Evolutionary conservation across 2,888 invertebrate species (phyloP).

Genomic region (Barypeithes pellucidus): DNA sequence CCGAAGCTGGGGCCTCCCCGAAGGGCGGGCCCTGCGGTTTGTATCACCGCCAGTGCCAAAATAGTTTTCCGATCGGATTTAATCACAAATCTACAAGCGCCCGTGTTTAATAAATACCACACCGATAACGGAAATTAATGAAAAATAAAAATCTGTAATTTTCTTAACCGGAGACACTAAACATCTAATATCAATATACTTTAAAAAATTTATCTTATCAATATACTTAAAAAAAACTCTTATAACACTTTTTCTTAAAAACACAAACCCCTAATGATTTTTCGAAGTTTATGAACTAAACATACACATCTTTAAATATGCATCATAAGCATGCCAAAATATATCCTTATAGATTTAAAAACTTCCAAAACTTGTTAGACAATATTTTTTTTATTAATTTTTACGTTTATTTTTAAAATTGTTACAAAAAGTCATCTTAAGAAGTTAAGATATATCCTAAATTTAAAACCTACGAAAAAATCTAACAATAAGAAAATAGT

Average conservation of each 20-base stretch:
- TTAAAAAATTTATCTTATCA: not conserved
- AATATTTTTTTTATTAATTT: slow-evolving; percentile 1
- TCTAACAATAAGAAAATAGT: slow-evolving; percentile 26
- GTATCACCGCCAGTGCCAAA: too few relatives aligned
- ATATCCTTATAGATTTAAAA: too few relatives aligned
- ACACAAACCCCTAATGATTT: too few relatives aligned
- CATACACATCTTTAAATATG: too few relatives aligned
- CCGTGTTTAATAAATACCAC: not conserved
- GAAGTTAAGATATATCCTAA: not conserved
- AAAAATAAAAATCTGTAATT: slow-evolving; percentile 6
- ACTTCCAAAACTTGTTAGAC: not conserved
- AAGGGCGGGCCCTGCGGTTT: too few relatives aligned
- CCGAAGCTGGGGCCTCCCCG: too few relatives aligned
- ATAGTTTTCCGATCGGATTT: too few relatives aligned
- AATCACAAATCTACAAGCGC: not conserved
- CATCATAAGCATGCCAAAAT: too few relatives aligned
- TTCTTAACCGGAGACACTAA: not conserved
- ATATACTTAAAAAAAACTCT: not conserved
- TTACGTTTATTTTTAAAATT: slow-evolving; percentile 9
- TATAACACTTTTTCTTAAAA: not conserved
- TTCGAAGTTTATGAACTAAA: too few relatives aligned
- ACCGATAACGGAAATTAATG: not conserved
- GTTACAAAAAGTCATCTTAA: slow-evolving; percentile 8
- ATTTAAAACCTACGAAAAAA: slow-evolving; percentile 17
- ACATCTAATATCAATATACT: slow-evolving; percentile 8